These are phyloP conservation scores for Passer domesticus DNA, from an alignment of 2,113 vertebrate genomes.

Conservation along the genomic window DNA sequence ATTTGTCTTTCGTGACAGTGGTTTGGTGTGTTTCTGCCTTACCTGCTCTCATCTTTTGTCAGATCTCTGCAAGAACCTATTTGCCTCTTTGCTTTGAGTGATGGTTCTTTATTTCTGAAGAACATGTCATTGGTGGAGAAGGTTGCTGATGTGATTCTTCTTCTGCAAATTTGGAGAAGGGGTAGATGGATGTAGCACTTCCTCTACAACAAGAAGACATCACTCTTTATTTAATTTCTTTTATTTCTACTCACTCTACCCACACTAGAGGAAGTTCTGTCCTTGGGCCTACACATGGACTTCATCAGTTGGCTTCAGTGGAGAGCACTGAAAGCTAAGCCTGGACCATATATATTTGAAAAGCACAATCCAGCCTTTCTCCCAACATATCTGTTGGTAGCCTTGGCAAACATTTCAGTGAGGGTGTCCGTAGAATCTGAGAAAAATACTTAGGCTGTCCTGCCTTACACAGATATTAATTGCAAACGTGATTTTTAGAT, in stretches of 20 bases:
- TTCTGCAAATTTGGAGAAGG: neutral
- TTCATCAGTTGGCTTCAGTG: neutral
- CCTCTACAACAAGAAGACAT: neutral
- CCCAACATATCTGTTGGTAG: neutral
- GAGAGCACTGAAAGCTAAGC: neutral
- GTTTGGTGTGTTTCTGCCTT: neutral
- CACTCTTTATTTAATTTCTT: neutral
- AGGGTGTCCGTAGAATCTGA: neutral
- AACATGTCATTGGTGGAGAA: neutral
- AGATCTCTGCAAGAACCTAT: neutral
- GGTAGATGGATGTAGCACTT: neutral
- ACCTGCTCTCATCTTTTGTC: neutral
- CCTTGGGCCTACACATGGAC: neutral
- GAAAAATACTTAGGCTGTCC: neutral
- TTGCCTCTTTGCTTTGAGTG: neutral
- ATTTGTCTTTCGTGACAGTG: neutral
- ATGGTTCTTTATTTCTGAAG: neutral
- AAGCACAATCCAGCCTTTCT: neutral
- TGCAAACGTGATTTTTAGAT: constrained; percentile 6
- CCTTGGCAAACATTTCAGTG: neutral
- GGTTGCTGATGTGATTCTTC: neutral
- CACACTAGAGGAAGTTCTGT: neutral
- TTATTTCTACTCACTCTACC: neutral
- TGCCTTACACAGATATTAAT: neutral
- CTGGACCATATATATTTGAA: neutral